Evolutionary conservation across 2,888 invertebrate genomes (phyloP).

Genomic region (Drosophila glabriapex): DNA sequence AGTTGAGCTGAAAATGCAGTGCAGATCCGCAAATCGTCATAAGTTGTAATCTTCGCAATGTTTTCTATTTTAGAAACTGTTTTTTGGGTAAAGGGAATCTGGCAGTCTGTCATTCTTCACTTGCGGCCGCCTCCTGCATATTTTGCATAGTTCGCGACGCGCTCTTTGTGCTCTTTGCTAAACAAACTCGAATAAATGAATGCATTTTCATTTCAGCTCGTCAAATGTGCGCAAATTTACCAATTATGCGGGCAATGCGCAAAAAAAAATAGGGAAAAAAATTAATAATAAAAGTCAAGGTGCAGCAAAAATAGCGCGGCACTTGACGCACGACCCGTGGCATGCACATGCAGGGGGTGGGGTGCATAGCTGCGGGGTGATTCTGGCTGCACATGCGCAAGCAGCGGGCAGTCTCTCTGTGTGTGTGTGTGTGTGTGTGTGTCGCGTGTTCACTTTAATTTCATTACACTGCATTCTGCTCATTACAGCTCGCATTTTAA

Average conservation of each 20-base stretch:
- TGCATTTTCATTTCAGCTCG: conserved; percentile 51
- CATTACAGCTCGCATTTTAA: conserved; percentile 75
- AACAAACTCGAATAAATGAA: conserved; percentile 76
- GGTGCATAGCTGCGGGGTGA: conserved; percentile 24
- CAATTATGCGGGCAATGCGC: conserved; percentile 70
- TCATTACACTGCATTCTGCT: conserved; percentile 72
- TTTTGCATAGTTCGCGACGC: conserved; percentile 36
- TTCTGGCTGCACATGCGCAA: conserved; percentile 59
- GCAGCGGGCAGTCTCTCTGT: conserved; percentile 71
- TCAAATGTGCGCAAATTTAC: conserved; percentile 53
- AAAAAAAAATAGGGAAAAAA: conserved; percentile 33
- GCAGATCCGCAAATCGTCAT: not conserved
- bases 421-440: conserved; percentile 15
- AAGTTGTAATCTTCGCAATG: no score
- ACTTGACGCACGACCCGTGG: conserved; percentile 58
- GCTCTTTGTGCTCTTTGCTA: conserved; percentile 49
- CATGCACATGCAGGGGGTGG: conserved; percentile 7
- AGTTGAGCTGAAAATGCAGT: not conserved
- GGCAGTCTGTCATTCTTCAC: not conserved
- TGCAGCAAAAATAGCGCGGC: conserved; percentile 75
- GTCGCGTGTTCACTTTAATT: conserved; percentile 75
- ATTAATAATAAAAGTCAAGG: conserved; percentile 68
- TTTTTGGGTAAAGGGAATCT: conserved; percentile 10
- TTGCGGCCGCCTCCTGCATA: conserved; percentile 5
- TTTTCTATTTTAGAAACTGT: not conserved